Base-by-base conservation (phyloP, 1,140 invertebrate genomes). In the Pectinophora gossypiella region DNA sequence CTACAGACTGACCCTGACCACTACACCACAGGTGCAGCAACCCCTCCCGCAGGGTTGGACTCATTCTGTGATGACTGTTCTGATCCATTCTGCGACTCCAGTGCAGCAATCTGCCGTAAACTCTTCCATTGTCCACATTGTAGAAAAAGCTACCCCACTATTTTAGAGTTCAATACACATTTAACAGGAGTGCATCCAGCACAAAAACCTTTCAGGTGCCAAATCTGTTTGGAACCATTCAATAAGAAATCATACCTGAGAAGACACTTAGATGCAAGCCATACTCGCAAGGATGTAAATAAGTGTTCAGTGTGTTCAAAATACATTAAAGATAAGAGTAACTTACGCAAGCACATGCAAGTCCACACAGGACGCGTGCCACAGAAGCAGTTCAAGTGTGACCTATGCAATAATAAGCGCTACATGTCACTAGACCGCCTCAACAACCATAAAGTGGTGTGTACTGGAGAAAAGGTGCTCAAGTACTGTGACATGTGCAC, bases 301-400 rank as follows among this genome's bases (percentile, higher is more conserved):
- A 89, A 89, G 61, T 89, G 87, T 72, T 78, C 87, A 19, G 87
- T 89, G 13, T 89, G 87, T 67, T 88, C 87, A 54, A 89, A 89
- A 66, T 89, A 89, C 54, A 89, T 89, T 44, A 89, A 89, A 71
- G 87, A 89, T 69, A 89, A 89, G 59, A 88, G 85, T 66, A 89
- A 89, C 53, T 56, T 89, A 56, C 83, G 87, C 50, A 89, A 89
- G 64, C 86, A 89, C 61, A 89, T 89, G 87, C 87, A 89, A 68
- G 87, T 89, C 4, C 87, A 89, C 57, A 89, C 86, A 54, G 87
- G 87, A 9, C 64, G 87, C 19, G 83, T 89, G n/a, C 87, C 87
- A 46, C 87, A 89, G 61, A 89, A 88, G 59, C 87, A 89, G 52
- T 89, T 89, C 55, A 89, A 89, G 59, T 89, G 87, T 82, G 87